Base-by-base conservation (phyloP, 1,140 invertebrate genomes). In the Drosophila prosaltans region DNA sequence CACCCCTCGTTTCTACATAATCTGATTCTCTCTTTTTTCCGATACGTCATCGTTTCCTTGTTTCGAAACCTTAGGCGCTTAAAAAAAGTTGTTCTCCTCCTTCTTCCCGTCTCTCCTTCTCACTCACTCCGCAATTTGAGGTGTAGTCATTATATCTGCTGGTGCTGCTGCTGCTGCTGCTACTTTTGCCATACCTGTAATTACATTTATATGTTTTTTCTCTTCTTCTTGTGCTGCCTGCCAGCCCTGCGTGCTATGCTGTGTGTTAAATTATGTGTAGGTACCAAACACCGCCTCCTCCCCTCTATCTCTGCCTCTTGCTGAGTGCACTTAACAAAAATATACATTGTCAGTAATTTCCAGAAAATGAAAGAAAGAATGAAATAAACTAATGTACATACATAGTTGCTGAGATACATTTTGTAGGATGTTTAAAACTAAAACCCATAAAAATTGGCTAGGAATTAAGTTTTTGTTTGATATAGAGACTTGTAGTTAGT, bases 71-170 rank as follows among this genome's bases (percentile, higher is more conserved):
- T 72, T 73, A 72, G 82, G 74, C 82, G 58, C 74, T 73, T 51
- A 51, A 51, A 51, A 51, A 51, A 51, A 51, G 16, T 9, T 51
- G 55, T 62, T 41, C 83, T 78, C 72, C 63, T 72, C 41, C 24
- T 76, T 55, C 51, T 30, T 69, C 24, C 45, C 21, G 0, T 6
- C 21, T n/a, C 41, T 48, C 64, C 11, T 21, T 11, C 57, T 30
- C 10, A n/a, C 8, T 6, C 45, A 26, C 71, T 58, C 54, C 59
- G 75, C 78, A 78, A 80, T 83, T 83, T 83, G 70, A 83, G 83
- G 76, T 78, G 83, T 80, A 83, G 83, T 89, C 84, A 88, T 88
- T 80, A 88, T 76, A 58, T 73, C 65, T 57, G 62, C 62, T 55
- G 72, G 39, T 40, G 57, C 55, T 58, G 48, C 21, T 54, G 48